phyloP scores from a whole-genome alignment of 2,113 vertebrate species.

The Myanophis thanlyinensis region DNA sequence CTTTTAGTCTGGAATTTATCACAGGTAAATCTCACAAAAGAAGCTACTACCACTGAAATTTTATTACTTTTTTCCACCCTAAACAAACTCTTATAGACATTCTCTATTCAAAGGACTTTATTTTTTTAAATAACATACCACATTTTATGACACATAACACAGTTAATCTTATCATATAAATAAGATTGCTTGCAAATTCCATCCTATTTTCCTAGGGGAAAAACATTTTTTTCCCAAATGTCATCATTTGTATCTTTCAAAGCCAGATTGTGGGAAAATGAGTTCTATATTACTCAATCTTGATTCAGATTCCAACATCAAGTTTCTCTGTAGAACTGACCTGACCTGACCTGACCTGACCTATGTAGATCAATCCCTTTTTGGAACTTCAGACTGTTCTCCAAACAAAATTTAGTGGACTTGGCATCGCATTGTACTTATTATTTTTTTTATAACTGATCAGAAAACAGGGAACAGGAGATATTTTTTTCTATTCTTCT shows the following conservation, averaged over 20 bases:
- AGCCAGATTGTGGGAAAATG: not conserved
- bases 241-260: not conserved
- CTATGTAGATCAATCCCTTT: not conserved
- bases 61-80: not conserved
- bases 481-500: not conserved
- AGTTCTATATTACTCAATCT: not conserved
- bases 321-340: not conserved
- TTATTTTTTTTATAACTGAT: not conserved
- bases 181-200: not conserved
- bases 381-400: not conserved
- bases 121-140: not conserved
- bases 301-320: not conserved
- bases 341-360: not conserved
- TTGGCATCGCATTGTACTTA: not conserved
- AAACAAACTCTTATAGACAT: not conserved
- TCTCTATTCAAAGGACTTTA: not conserved
- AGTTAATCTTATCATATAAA: not conserved
- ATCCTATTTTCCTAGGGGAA: not conserved
- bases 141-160: not conserved
- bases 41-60: not conserved
- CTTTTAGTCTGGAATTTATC: not conserved
- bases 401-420: not conserved
- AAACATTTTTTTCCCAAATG: not conserved
- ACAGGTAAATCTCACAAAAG: not conserved
- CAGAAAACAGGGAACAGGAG: not conserved